Evolutionary conservation across 2,113 vertebrate genomes (phyloP).

Genomic region (Carassius auratus): DNA sequence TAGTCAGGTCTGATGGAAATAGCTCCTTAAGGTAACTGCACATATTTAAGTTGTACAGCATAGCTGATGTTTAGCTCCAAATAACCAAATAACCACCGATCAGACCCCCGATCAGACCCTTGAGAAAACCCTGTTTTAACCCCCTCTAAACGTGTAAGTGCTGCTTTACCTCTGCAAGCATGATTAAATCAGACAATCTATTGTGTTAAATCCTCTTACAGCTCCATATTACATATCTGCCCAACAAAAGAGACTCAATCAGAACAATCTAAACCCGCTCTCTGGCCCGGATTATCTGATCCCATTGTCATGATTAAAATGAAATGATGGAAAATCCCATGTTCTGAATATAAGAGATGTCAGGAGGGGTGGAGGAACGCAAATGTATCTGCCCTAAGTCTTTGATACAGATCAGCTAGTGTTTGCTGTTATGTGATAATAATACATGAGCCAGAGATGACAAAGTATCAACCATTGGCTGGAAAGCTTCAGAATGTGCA

Average conservation of each 20-base stretch:
- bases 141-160: conserved; percentile 60
- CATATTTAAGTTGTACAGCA: not conserved
- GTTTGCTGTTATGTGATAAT: conserved; percentile 64
- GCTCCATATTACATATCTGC: conserved; percentile 80
- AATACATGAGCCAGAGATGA: conserved; percentile 66
- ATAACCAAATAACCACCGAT: not conserved
- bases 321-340: conserved; percentile 77
- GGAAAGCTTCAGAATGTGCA: not conserved
- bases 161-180: conserved; percentile 72
- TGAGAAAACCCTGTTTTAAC: conserved; percentile 39
- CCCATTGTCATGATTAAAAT: conserved; percentile 81
- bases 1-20: not conserved
- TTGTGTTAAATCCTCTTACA: conserved; percentile 80
- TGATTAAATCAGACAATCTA: conserved; percentile 77
- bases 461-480: conserved; percentile 27
- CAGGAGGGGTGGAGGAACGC: conserved; percentile 58
- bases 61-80: not conserved
- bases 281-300: conserved; percentile 72
- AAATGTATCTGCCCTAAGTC: conserved; percentile 66
- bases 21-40: not conserved
- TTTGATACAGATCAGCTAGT: conserved; percentile 57
- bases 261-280: conserved; percentile 74
- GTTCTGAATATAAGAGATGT: conserved; percentile 74
- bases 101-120: not conserved
- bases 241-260: conserved; percentile 82